Evolutionary conservation across 2,797 vertebrate species (phyloP).

Genomic region (Heteromormyrus szaboi): DNA sequence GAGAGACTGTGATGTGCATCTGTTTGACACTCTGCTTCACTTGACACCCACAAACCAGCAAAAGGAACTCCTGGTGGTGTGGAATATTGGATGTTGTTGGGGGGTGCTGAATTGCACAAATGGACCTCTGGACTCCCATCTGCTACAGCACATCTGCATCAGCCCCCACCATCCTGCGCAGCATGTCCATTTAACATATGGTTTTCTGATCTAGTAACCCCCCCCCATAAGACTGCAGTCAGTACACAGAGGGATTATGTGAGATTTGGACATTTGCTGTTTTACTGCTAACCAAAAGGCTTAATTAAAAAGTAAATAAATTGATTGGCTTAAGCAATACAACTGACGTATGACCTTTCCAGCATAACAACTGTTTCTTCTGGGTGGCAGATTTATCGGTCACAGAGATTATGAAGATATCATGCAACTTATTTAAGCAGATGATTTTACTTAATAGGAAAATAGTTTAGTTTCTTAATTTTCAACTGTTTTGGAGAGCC

Average conservation of each 20-base stretch:
- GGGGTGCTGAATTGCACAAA: background rate
- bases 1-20: background rate
- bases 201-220: background rate
- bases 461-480: background rate
- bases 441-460: background rate
- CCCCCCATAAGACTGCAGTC: background rate
- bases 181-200: slow-evolving; percentile 7
- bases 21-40: background rate
- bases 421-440: background rate
- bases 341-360: background rate
- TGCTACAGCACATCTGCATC: slow-evolving; percentile 13
- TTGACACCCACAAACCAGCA: background rate
- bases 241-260: background rate
- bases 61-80: background rate
- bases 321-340: background rate
- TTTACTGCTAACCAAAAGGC: background rate
- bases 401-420: background rate
- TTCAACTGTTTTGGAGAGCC: background rate
- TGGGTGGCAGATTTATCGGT: background rate
- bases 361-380: background rate
- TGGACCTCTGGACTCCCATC: background rate
- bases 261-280: background rate
- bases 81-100: background rate
- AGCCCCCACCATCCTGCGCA: background rate
- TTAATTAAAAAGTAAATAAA: slow-evolving; percentile 5